Evolutionary conservation across 1,140 invertebrate genomes (phyloP).

Genomic region (Eueides isabella): DNA sequence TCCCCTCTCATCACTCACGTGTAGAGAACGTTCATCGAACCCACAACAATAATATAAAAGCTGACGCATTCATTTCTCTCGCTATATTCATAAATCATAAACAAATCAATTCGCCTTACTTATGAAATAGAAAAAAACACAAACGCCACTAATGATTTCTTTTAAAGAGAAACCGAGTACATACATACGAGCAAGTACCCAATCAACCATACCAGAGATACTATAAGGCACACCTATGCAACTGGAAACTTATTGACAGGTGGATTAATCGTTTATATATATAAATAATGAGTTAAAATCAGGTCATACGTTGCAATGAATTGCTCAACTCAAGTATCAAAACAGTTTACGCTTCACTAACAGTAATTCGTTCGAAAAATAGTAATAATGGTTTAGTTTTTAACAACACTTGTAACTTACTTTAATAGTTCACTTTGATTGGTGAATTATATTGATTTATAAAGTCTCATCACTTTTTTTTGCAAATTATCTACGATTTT

Average conservation of each 20-base stretch:
- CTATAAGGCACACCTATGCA: conserved; percentile 12
- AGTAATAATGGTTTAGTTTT: neutral
- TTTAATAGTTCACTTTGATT: neutral
- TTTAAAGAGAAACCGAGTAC: neutral
- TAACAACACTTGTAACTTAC: neutral
- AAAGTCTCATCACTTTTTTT: neutral
- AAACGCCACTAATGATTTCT: neutral
- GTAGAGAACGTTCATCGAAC: too few relatives aligned
- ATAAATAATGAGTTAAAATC: conserved; percentile 17
- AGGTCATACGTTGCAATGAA: conserved; percentile 28
- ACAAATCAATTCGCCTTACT: too few relatives aligned
- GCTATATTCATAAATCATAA: too few relatives aligned
- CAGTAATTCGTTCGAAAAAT: conserved; percentile 15
- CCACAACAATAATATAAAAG: too few relatives aligned
- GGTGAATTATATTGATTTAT: neutral
- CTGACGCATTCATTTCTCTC: too few relatives aligned
- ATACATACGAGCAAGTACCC: neutral
- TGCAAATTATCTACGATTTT: neutral
- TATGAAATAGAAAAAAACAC: too few relatives aligned
- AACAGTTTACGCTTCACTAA: conserved; percentile 33
- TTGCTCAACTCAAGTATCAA: conserved; percentile 30
- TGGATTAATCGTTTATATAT: conserved; percentile 28
- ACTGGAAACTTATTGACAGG: conserved; percentile 17
- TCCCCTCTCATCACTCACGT: too few relatives aligned
- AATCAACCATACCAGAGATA: neutral